phyloP scores from a whole-genome alignment of 2,113 vertebrate species.

The Gopherus flavomarginatus region DNA sequence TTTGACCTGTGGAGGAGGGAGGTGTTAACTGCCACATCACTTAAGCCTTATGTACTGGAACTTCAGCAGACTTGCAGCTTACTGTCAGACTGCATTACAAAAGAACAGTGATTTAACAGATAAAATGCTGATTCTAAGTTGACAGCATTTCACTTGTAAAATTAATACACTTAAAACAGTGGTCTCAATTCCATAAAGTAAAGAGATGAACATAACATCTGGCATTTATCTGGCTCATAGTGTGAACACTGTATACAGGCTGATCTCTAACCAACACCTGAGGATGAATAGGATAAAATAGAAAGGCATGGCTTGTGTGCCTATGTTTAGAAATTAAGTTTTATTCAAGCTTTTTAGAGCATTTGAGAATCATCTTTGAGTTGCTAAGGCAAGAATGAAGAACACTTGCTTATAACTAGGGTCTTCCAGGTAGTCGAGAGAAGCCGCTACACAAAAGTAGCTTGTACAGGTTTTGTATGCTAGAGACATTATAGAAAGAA shows the following conservation, averaged over 20 bases:
- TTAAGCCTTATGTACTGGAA: too few relatives aligned
- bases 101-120: neutral
- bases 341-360: neutral
- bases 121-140: neutral
- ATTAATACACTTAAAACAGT: neutral
- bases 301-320: neutral
- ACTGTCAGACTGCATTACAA: neutral
- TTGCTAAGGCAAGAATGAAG: neutral
- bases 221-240: neutral
- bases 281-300: neutral
- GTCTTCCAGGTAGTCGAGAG: too few relatives aligned
- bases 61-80: neutral
- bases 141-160: neutral
- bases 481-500: too few relatives aligned
- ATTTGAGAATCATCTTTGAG: too few relatives aligned
- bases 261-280: neutral
- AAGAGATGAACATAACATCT: neutral
- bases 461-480: too few relatives aligned
- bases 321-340: neutral
- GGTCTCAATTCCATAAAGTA: neutral
- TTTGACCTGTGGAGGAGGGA: too few relatives aligned
- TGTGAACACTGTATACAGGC: too few relatives aligned
- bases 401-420: neutral
- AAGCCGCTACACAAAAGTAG: too few relatives aligned
- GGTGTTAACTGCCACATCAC: too few relatives aligned